Conservation (phyloP, 2,888 invertebrate genomes). For the Cataglyphis altisquamis region DNA sequence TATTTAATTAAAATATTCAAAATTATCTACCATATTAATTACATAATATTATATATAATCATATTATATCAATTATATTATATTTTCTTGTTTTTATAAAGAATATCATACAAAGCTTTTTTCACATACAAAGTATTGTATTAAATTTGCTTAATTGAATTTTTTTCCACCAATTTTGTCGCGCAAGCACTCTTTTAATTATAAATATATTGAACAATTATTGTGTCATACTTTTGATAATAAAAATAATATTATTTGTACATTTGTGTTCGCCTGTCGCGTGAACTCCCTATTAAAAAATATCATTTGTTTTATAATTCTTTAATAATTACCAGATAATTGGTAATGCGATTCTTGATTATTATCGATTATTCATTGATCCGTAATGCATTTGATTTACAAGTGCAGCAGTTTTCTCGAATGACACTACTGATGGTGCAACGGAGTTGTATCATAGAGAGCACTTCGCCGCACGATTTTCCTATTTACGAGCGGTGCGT, state of each 20-base stretch:
- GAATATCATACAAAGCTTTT: background rate
- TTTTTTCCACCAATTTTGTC: background rate
- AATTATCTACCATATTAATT: background rate
- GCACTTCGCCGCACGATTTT: background rate
- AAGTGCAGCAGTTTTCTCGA: background rate
- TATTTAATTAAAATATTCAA: background rate
- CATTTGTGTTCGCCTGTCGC: background rate
- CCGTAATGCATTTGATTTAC: background rate
- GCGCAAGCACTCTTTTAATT: background rate
- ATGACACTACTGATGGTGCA: background rate
- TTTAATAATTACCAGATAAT: background rate
- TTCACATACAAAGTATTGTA: background rate
- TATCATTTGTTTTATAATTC: background rate
- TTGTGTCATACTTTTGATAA: background rate
- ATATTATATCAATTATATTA: background rate
- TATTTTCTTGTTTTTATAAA: background rate
- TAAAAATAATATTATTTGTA: background rate
- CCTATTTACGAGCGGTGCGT: constrained; percentile 25
- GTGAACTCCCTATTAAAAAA: background rate
- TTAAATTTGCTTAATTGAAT: background rate
- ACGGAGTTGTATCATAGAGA: background rate
- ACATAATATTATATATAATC: background rate
- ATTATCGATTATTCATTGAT: background rate
- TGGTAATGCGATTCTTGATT: background rate
- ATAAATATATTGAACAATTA: background rate